Evolutionary conservation across 2,797 vertebrate genomes (phyloP), one percentile per base, ranked within the genome.

Genomic region (Alca torda): DNA sequence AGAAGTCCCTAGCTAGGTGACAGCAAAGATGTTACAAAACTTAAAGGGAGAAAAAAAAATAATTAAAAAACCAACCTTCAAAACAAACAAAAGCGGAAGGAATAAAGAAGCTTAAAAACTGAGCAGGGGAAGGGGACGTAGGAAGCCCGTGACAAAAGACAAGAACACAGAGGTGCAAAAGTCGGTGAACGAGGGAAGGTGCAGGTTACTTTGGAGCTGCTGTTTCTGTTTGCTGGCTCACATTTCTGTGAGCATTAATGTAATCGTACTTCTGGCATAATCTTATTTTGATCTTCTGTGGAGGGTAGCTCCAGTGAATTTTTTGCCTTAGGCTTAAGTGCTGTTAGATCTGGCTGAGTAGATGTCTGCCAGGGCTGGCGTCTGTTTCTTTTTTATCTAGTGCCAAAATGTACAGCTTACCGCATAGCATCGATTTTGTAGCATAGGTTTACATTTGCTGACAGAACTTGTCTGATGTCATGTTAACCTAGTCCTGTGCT

Each of bases 201-300:
- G 1, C 48, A 41, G 33, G 67, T 88, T 83, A 23, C 65, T 37
- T 89, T 50, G 1, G 4, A 78, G 53, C 46, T 14, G 53, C 82
- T 39, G 41, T 80, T 95, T 80, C 37, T 30, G 53, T 94, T 95
- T 95, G 76, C 84, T 86, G 82, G 15, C 65, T 91, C 91, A 41
- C 64, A 75, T 90, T 91, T 80, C 87, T 90, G 41, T 0, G 5
- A 82, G 87, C 77, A 84, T 95, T 95, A 95, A 88, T 92, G 6
- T 86, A 95, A 95, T 95, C 43, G 4, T 82, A 46, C 74, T 95
- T 75, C 26, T 95, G 89, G 83, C 57, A 56, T 95, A 94, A 90
- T 94, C 94, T 91, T 81, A 73, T 94, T 96, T 95, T 96, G 77
- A 91, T 95, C 95, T 96, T 95, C n/a, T 81, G 74, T 74, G 59